These are phyloP conservation scores for Criorhina ranunculi DNA, from an alignment of 2,888 invertebrate species.

Conservation along the genomic window DNA sequence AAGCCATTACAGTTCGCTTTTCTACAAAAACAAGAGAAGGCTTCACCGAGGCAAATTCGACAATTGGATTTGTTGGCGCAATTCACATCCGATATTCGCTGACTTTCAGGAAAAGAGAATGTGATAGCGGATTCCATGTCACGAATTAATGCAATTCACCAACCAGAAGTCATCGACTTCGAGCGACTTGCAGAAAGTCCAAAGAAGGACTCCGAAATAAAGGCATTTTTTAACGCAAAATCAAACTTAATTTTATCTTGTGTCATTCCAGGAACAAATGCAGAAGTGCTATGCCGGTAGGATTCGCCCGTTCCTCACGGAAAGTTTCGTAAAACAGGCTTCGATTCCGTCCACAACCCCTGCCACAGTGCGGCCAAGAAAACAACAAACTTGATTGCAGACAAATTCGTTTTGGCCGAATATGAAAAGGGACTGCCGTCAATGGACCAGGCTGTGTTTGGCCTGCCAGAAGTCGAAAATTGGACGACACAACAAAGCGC, in stretches of 20 bases:
- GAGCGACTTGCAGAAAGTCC: neutral
- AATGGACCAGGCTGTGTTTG: neutral
- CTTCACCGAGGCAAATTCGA: neutral
- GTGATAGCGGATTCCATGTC: neutral
- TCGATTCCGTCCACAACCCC: no score
- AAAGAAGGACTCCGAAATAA: slow-evolving; percentile 1
- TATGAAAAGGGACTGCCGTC: neutral
- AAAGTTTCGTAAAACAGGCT: no score
- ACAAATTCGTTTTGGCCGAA: neutral
- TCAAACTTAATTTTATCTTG: slow-evolving; percentile 14
- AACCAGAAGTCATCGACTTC: neutral
- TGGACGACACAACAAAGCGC: neutral
- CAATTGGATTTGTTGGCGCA: neutral
- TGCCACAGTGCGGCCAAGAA: no score
- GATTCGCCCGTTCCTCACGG: no score
- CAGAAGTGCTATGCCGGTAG: slow-evolving; percentile 28
- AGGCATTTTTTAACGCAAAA: neutral
- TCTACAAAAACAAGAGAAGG: neutral
- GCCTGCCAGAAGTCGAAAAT: neutral
- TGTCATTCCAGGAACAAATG: slow-evolving; percentile 21
- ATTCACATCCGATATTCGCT: neutral
- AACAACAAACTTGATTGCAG: neutral
- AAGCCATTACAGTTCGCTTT: neutral
- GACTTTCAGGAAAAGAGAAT: neutral
- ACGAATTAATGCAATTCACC: neutral